Conservation (phyloP, 2,113 vertebrate species). For the Coregonus clupeaformis region DNA sequence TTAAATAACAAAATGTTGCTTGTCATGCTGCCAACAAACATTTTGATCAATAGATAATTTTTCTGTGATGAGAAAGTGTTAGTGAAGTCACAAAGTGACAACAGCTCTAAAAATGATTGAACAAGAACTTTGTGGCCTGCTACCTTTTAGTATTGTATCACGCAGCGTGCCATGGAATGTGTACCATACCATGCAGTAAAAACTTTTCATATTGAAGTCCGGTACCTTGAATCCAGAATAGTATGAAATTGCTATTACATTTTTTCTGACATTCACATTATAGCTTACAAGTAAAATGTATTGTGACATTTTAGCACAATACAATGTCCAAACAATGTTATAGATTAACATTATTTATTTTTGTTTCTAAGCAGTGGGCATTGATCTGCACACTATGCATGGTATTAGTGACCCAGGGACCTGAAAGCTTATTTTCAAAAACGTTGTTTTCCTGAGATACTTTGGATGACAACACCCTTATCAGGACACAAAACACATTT, state of each 20-base stretch:
- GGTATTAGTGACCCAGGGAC: constrained; percentile 36
- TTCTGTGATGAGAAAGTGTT: not conserved
- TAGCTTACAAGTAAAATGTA: constrained; percentile 20
- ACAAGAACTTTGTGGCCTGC: not conserved
- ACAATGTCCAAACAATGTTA: not conserved
- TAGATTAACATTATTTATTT: constrained; percentile 4
- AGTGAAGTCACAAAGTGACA: not conserved
- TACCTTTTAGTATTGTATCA: too few species aligned
- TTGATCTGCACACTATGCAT: constrained; percentile 53
- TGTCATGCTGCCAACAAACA: not conserved
- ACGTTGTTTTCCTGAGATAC: not conserved
- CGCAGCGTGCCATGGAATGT: not conserved
- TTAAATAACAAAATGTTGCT: not conserved
- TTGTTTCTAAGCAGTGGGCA: constrained; percentile 5
- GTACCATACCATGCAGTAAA: not conserved
- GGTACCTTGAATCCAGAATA: not conserved
- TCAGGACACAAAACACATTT: not conserved
- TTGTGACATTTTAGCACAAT: constrained; percentile 17
- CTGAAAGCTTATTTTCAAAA: not conserved
- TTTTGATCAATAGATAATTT: not conserved
- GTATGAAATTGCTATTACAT: not conserved
- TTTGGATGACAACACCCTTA: not conserved
- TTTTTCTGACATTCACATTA: constrained; percentile 15
- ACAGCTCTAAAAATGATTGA: not conserved
- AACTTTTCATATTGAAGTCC: not conserved